Conservation (phyloP, 2,113 vertebrate species). For the Rattus rattus region DNA sequence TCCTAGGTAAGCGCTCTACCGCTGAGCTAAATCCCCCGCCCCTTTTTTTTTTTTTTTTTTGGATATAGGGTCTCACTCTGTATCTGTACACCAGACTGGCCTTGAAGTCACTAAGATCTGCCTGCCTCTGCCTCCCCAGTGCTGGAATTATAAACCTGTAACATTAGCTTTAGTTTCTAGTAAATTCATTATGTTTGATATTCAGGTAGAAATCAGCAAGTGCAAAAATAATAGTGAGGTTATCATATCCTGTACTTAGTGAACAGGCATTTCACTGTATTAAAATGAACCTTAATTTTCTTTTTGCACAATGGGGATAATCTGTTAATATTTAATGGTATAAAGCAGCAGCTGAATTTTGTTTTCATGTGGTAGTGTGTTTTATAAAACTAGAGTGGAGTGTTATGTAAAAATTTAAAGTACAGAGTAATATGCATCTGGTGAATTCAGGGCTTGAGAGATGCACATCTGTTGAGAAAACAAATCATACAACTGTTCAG, state of each 20-base stretch:
- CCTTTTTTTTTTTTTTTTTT: not conserved
- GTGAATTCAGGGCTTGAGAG: conserved; percentile 71
- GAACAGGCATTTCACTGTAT: conserved; percentile 44
- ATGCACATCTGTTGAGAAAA: conserved; percentile 80
- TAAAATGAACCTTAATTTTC: conserved; percentile 64
- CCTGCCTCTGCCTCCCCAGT: not conserved
- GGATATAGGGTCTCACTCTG: not conserved
- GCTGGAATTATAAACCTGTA: not conserved
- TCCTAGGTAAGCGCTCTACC: too few species aligned
- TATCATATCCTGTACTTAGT: conserved; percentile 54
- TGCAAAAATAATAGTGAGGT: conserved; percentile 56
- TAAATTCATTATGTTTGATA: conserved; percentile 60
- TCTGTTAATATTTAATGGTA: conserved; percentile 72
- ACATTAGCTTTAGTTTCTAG: conserved; percentile 36
- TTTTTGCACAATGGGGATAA: conserved; percentile 34
- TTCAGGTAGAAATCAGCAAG: conserved; percentile 36
- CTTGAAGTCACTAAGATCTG: not conserved
- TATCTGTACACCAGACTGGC: not conserved
- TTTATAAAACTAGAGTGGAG: conserved; percentile 71
- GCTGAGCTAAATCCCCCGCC: too few species aligned
- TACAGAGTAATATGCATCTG: conserved; percentile 76
- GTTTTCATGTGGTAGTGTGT: conserved; percentile 45
- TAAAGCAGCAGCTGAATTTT: conserved; percentile 60
- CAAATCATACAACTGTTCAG: conserved; percentile 76
- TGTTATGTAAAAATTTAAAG: conserved; percentile 74